A percentile compares a stretch with the other conserved stretches of the same genome.
Conservation (phyloP, 1,140 invertebrate species). For the Drosophila neocordata region DNA sequence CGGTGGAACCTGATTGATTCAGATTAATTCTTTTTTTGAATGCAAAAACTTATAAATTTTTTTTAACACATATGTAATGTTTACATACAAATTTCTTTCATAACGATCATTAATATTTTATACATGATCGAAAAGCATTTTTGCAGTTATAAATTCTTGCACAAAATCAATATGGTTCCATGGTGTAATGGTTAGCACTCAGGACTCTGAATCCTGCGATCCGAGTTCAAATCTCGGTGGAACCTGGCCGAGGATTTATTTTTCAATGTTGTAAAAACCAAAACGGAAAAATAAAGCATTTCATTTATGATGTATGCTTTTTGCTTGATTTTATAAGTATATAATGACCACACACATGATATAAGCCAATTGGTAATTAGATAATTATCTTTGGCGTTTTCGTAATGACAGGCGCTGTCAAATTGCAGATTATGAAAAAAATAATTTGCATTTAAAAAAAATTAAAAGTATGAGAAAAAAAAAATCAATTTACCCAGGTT, state of each 20-base stretch:
- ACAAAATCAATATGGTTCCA: conserved; percentile 83
- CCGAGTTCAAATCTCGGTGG: conserved; percentile 93
- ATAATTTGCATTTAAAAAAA: not conserved
- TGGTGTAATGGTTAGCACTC: conserved; percentile 96
- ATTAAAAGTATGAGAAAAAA: not conserved
- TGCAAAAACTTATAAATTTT: too few species aligned
- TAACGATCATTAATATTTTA: not conserved
- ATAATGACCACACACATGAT: too few species aligned
- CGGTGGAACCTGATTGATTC: conserved; percentile 86
- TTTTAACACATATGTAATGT: too few species aligned
- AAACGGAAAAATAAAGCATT: too few species aligned
- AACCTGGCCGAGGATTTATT: conserved; percentile 83
- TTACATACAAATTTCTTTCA: not conserved
- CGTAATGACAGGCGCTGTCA: too few species aligned
- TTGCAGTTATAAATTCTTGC: not conserved
- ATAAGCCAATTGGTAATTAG: too few species aligned
- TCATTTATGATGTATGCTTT: too few species aligned
- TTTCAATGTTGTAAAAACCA: conserved; percentile 2
- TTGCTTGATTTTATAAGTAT: too few species aligned
- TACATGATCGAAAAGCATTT: not conserved
- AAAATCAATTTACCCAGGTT: conserved; percentile 68
- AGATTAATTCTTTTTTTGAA: not conserved
- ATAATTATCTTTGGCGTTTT: too few species aligned
- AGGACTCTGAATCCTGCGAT: conserved; percentile 96
- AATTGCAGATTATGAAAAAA: too few species aligned